Conservation (phyloP, 2,797 vertebrate species). For the Onychomys arenicola region DNA sequence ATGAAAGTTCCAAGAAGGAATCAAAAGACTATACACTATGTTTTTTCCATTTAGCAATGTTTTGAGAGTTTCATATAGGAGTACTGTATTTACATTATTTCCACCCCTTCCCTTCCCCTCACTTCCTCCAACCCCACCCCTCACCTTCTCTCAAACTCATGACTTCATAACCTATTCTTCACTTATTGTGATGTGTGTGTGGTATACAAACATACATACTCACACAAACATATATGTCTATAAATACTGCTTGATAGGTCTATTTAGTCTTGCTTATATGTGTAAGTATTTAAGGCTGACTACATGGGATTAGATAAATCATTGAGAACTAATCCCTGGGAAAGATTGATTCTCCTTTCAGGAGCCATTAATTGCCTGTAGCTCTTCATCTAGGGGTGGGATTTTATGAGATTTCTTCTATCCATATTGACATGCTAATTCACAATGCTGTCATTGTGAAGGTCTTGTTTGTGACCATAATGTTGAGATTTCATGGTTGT, state of each 20-base stretch:
- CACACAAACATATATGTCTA: background rate
- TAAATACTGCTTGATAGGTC: background rate
- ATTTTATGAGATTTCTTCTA: background rate
- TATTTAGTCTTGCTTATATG: background rate
- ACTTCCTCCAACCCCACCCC: background rate
- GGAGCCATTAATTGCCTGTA: background rate
- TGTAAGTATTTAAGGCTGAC: background rate
- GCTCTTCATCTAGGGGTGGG: background rate
- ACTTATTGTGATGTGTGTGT: background rate
- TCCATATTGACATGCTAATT: background rate
- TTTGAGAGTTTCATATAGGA: no score
- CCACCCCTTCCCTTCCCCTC: background rate
- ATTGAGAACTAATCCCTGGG: background rate
- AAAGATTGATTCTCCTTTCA: background rate
- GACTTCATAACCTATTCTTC: background rate
- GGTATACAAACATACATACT: background rate
- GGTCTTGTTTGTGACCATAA: background rate
- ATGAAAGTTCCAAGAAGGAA: background rate
- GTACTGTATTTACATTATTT: background rate
- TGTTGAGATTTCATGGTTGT: background rate
- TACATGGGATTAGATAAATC: background rate
- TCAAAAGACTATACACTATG: background rate
- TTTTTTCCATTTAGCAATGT: no score
- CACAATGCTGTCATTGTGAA: background rate
- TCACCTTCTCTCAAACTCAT: background rate